A percentile compares a stretch with the other conserved stretches of the same genome.
These are phyloP conservation scores for Tinea trinotella DNA, from an alignment of 2,888 invertebrate species.

Conservation along the genomic window DNA sequence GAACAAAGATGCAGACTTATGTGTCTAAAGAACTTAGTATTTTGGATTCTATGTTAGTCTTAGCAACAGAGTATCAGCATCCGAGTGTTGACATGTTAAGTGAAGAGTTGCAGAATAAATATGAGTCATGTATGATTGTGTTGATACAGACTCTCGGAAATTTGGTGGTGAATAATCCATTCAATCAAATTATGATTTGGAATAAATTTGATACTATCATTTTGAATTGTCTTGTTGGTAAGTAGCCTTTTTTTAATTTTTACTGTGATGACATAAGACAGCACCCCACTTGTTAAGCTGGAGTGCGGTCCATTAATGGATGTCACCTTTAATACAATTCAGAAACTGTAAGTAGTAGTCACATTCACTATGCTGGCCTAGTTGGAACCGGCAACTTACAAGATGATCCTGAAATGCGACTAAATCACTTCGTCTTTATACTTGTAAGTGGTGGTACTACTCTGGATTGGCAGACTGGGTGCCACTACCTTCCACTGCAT, in stretches of 20 bases:
- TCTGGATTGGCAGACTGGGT: too few relatives aligned
- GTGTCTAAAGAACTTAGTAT: slow-evolving; percentile 66
- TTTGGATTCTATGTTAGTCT: slow-evolving; percentile 59
- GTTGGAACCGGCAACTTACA: too few relatives aligned
- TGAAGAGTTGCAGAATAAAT: slow-evolving; percentile 59
- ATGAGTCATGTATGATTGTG: slow-evolving; percentile 63
- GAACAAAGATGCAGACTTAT: slow-evolving; percentile 66
- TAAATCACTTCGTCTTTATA: too few relatives aligned
- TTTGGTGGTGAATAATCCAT: slow-evolving; percentile 68
- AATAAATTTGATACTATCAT: slow-evolving; percentile 64
- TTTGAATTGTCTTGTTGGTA: slow-evolving; percentile 52
- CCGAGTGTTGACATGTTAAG: slow-evolving; percentile 55
- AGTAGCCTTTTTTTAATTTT: background rate
- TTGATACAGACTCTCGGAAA: slow-evolving; percentile 73
- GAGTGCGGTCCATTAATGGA: too few relatives aligned
- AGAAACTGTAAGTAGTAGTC: too few relatives aligned
- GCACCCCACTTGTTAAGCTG: too few relatives aligned
- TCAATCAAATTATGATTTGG: slow-evolving; percentile 69
- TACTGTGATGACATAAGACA: background rate
- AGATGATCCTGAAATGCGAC: too few relatives aligned
- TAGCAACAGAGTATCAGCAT: slow-evolving; percentile 60
- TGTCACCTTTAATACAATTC: too few relatives aligned
- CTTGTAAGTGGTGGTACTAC: too few relatives aligned
- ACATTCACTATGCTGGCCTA: too few relatives aligned
- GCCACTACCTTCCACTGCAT: too few relatives aligned